Evolutionary conservation across 2,797 vertebrate species (phyloP).

Genomic region (Pangasius krempfi): DNA sequence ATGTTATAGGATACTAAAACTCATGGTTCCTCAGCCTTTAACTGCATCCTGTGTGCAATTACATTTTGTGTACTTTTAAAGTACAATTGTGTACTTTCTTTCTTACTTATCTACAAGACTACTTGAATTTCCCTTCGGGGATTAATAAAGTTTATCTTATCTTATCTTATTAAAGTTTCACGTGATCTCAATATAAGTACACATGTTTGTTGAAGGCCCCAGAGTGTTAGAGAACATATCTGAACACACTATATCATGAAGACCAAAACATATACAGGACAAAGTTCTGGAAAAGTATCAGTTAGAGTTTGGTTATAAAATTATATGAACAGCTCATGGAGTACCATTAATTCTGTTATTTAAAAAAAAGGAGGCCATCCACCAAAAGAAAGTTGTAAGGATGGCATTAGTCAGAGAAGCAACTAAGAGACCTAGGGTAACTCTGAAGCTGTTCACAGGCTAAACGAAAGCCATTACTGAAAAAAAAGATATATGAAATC

Average conservation of each 20-base stretch:
- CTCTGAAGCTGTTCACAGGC: neutral
- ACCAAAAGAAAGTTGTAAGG: neutral
- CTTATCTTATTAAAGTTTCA: neutral
- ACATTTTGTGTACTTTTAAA: too few species aligned
- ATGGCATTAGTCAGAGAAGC: neutral
- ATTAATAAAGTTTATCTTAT: too few species aligned
- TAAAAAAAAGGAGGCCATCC: neutral
- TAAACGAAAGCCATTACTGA: neutral
- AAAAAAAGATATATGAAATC: neutral
- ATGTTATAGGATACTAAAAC: neutral
- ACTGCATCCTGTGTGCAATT: neutral
- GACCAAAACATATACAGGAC: neutral
- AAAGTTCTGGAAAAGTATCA: neutral
- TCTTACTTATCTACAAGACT: too few species aligned
- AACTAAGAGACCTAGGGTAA: neutral
- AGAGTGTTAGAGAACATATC: neutral
- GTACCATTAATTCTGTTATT: neutral
- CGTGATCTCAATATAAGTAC: neutral
- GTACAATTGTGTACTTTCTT: too few species aligned
- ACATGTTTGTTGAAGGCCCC: neutral
- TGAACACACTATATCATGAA: neutral
- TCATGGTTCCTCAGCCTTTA: neutral
- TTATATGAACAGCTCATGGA: neutral
- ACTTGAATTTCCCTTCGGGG: too few species aligned
- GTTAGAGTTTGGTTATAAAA: neutral